A percentile compares a stretch with the other conserved stretches of the same genome.
These are phyloP conservation scores for Hedya salicella DNA, from an alignment of 2,888 invertebrate species.

Conservation along the genomic window DNA sequence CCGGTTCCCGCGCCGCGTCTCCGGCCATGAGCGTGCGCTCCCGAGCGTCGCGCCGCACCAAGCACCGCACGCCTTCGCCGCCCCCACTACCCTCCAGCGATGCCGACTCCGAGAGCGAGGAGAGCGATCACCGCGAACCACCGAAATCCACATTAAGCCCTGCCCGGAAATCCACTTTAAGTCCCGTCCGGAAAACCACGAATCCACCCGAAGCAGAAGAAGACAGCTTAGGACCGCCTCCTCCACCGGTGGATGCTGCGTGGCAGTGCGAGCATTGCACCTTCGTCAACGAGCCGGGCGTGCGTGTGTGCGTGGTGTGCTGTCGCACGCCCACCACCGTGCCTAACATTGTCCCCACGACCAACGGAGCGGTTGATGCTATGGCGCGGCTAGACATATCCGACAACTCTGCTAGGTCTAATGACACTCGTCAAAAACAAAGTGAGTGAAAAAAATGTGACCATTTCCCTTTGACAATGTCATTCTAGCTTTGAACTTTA, in stretches of 20 bases:
- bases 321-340: slow-evolving; percentile 90
- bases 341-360: slow-evolving; percentile 56
- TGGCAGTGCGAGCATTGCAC: slow-evolving; percentile 97
- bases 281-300: slow-evolving; percentile 92
- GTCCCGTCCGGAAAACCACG: slow-evolving; percentile 2
- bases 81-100: slow-evolving; percentile 80
- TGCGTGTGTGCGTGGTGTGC: slow-evolving; percentile 92
- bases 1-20: slow-evolving; percentile 87
- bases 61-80: slow-evolving; percentile 75
- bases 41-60: slow-evolving; percentile 86
- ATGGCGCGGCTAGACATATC: slow-evolving; percentile 56
- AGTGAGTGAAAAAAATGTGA: slow-evolving; percentile 80
- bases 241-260: slow-evolving; percentile 82
- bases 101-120: slow-evolving; percentile 87
- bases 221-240: slow-evolving; percentile 71
- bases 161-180: slow-evolving; percentile 12
- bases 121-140: slow-evolving; percentile 56
- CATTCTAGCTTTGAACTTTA: too few relatives aligned
- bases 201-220: slow-evolving; percentile 52
- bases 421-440: slow-evolving; percentile 72
- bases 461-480: neutral
- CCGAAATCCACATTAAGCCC: slow-evolving; percentile 29
- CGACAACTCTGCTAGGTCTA: slow-evolving; percentile 46
- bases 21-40: slow-evolving; percentile 89
- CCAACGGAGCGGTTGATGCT: slow-evolving; percentile 48